A percentile compares a stretch with the other conserved stretches of the same genome.
Evolutionary conservation across 2,888 invertebrate genomes (phyloP).

Genomic region (Mesopsocus fuscifrons): DNA sequence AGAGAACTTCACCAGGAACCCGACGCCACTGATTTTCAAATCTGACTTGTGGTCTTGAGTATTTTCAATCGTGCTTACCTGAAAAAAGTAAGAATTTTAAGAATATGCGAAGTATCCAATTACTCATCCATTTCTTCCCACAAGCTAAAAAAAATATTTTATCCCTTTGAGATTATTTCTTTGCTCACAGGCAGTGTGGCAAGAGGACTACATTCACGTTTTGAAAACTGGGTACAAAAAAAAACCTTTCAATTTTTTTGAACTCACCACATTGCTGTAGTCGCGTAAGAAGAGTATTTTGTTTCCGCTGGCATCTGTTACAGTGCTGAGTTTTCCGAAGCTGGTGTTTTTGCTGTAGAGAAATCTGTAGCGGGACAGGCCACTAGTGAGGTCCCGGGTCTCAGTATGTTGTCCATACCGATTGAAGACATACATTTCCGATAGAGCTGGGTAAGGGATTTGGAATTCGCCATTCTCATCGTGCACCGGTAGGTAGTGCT

Average conservation of each 20-base stretch:
- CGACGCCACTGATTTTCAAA: conserved; percentile 80
- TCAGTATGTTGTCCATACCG: conserved; percentile 91
- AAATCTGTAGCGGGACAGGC: conserved; percentile 85
- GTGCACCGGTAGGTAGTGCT: conserved; percentile 71
- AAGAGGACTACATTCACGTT: too few species aligned
- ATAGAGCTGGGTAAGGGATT: conserved; percentile 82
- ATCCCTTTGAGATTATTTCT: too few species aligned
- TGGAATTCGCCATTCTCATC: conserved; percentile 81
- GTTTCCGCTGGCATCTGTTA: conserved; percentile 85
- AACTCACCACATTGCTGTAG: conserved; percentile 77
- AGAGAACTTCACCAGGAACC: conserved; percentile 69
- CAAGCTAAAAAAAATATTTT: too few species aligned
- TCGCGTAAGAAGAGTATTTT: conserved; percentile 82
- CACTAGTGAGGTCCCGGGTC: conserved; percentile 88
- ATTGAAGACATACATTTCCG: conserved; percentile 87
- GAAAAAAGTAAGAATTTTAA: conserved; percentile 11
- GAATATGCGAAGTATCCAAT: too few species aligned
- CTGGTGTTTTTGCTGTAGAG: conserved; percentile 93
- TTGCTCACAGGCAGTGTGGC: too few species aligned
- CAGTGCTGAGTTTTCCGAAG: conserved; percentile 82
- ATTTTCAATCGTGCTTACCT: conserved; percentile 77
- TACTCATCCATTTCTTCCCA: too few species aligned
- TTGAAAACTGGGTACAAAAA: too few species aligned
- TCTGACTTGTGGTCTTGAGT: conserved; percentile 86
- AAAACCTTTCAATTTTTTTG: too few species aligned